Conservation (phyloP, 2,113 vertebrate genomes). For the Chionomys nivalis region DNA sequence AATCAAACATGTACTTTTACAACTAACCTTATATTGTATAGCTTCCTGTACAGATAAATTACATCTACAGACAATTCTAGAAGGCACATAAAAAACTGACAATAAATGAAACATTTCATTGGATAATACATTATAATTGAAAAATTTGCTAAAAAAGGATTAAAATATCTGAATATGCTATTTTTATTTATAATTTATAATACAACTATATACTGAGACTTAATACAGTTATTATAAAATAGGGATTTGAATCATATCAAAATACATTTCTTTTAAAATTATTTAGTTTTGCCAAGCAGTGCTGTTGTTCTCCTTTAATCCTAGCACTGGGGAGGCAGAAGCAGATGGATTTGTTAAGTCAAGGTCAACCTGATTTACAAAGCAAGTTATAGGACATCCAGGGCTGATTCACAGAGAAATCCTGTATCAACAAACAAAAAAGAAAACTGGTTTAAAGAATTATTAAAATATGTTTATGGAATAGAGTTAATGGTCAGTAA, state of each 20-base stretch:
- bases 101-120: not conserved
- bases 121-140: not conserved
- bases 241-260: not conserved
- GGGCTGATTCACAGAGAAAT: not conserved
- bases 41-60: not conserved
- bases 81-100: not conserved
- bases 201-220: not conserved
- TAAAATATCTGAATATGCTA: not conserved
- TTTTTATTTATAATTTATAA: not conserved
- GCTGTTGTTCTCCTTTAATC: not conserved
- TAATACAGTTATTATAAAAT: not conserved
- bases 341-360: no score
- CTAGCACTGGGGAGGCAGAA: not conserved
- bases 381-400: no score
- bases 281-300: not conserved
- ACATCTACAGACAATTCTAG: not conserved
- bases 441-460: no score
- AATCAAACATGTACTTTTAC: not conserved
- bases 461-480: not conserved
- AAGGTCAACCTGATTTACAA: no score
- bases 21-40: not conserved
- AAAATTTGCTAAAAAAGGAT: conserved; percentile 6
- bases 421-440: not conserved
- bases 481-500: not conserved
- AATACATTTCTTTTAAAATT: not conserved